phyloP scores from a whole-genome alignment of 2,797 vertebrate genomes.

The Heteromormyrus szaboi region DNA sequence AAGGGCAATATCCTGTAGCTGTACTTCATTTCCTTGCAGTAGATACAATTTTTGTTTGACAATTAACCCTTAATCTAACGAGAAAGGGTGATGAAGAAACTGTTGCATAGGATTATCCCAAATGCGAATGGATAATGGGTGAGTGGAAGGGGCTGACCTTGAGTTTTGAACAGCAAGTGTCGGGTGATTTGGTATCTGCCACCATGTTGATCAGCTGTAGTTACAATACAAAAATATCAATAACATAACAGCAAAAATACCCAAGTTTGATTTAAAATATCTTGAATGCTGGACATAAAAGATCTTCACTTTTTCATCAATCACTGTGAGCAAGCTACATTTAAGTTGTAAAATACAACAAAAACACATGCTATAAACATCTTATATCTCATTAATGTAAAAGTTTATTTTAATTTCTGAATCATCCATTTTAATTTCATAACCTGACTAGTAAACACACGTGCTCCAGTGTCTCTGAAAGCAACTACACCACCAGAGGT shows the following conservation, averaged over 20 bases:
- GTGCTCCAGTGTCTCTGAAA: not conserved
- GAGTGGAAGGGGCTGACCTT: constrained; percentile 51
- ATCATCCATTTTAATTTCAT: not conserved
- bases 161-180: constrained; percentile 57
- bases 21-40: not conserved
- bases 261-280: not conserved
- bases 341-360: not conserved
- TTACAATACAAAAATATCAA: constrained; percentile 8
- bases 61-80: not conserved
- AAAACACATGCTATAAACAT: not conserved
- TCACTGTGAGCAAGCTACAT: not conserved
- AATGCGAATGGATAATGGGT: not conserved
- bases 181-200: constrained; percentile 50
- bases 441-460: not conserved
- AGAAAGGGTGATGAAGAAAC: constrained; percentile 16
- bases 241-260: not conserved
- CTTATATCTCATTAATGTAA: not conserved
- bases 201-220: constrained; percentile 53
- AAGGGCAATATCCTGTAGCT: not conserved
- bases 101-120: not conserved
- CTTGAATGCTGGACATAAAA: not conserved
- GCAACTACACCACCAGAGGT: not conserved
- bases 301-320: not conserved
- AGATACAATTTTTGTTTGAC: not conserved
- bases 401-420: not conserved